A percentile compares a stretch with the other conserved stretches of the same genome.
Conservation (phyloP, 2,113 vertebrate species). For the Ibidorhyncha struthersii region DNA sequence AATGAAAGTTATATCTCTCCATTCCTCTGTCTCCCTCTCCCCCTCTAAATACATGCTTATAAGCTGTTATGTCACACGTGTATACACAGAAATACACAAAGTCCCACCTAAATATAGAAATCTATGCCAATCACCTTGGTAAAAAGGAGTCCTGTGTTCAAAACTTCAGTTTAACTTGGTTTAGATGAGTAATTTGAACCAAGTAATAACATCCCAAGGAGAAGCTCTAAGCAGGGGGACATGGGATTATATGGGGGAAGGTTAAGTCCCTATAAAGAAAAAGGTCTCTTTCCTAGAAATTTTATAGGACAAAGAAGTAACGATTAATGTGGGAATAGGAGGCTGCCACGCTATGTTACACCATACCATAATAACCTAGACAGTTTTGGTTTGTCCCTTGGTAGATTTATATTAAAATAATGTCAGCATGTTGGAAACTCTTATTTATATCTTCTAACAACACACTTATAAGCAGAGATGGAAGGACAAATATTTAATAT, state of each 20-base stretch:
- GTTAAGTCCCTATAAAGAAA: not conserved
- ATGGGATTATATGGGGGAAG: not conserved
- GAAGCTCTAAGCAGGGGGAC: not conserved
- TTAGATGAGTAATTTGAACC: not conserved
- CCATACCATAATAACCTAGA: not conserved
- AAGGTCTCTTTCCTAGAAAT: not conserved
- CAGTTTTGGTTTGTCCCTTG: not conserved
- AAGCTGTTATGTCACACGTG: not conserved
- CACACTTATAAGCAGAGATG: not conserved
- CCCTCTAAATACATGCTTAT: not conserved
- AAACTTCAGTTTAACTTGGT: not conserved
- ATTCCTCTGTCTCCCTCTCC: not conserved
- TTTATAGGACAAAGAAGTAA: not conserved
- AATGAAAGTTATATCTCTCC: not conserved
- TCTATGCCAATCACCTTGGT: not conserved
- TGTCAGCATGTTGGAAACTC: not conserved
- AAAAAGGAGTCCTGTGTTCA: not conserved
- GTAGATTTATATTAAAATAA: not conserved
- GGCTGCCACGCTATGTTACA: not conserved
- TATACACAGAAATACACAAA: not conserved
- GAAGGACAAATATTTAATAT: not conserved
- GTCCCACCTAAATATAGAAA: not conserved
- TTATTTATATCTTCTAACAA: not conserved
- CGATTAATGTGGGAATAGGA: not conserved
- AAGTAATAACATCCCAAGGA: not conserved